Percentiles rank a stretch among this genome's conserved stretches.
Evolutionary conservation across 2,113 vertebrate species (phyloP).

Genomic region (Serinus canaria): DNA sequence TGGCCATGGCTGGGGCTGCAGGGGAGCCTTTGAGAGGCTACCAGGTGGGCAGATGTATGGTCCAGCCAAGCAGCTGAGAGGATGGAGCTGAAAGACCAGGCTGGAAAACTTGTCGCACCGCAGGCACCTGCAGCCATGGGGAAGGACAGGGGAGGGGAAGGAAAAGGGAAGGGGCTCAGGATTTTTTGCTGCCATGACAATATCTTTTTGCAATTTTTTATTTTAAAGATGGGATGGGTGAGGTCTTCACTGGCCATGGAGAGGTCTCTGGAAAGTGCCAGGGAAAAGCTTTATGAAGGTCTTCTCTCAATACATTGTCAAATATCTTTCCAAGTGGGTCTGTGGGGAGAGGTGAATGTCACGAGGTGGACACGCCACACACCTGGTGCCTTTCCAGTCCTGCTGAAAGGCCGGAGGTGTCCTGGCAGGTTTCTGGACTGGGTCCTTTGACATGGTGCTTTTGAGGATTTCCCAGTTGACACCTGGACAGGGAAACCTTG

Average conservation of each 20-base stretch:
- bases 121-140: fast-evolving
- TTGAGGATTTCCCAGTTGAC: background rate
- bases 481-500: background rate
- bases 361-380: fast-evolving
- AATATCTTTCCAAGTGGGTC: background rate
- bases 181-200: background rate
- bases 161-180: background rate
- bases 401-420: background rate
- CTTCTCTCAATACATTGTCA: background rate
- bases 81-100: background rate
- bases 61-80: fast-evolving
- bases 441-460: fast-evolving
- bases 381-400: background rate
- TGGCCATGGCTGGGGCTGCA: background rate
- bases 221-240: background rate
- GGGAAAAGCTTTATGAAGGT: background rate
- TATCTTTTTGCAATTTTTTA: background rate
- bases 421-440: background rate
- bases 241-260: background rate
- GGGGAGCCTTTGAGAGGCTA: background rate
- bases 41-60: background rate
- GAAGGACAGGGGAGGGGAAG: background rate
- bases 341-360: background rate
- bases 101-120: background rate
- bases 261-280: background rate